Base-by-base conservation (phyloP, 2,888 invertebrate species). In the Clepsis dumicolana region DNA sequence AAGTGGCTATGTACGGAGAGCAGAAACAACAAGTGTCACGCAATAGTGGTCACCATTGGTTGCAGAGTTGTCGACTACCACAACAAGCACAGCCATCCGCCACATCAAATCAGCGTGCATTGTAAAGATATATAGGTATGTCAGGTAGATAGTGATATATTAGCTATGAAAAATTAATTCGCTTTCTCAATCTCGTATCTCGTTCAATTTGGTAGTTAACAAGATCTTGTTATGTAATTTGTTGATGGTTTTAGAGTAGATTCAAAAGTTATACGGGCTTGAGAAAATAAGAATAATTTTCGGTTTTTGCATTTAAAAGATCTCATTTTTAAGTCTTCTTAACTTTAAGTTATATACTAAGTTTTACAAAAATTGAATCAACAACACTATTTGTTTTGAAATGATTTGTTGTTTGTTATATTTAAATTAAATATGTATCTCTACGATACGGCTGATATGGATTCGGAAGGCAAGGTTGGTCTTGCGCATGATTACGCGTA, bases 1-100 rank as follows among this genome's bases (percentile, higher is more conserved):
- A 87, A 89, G 71, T 92, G 92, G 92, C 73, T 92, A 1, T 92
- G 92, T 64, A 84, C 88, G 0, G 91, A 91, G 73, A 91, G 88
- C 72, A 74, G 90, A 1, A 80, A 83, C 56, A 81, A 78, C 71
- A 83, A 87, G 70, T 93, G 92, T 72, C 89, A 88, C 65, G 90
- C 90, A 2, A 86, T 90, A 21, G 86, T 91, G 16, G 90, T 91
- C 73, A 93, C 92, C 38, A 92, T 92, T 32, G 91, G 92, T 5
- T 83, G 82, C 65, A 90, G 89, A 71, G 84, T 88, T 68, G 87
- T 92, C 10, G 86, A 88, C 71, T 81, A 85, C 1, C 91, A 89
- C 62, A 88, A 91, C 70, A 88, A 87, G 48, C 92, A 92, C 70
- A 90, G 87, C 0, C 92, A 92, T 56, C 87, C 89, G 0, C 88